Evolutionary conservation across 2,797 vertebrate species (phyloP), one percentile per base, ranked within the genome.

Genomic region (Ciconia nigra): DNA sequence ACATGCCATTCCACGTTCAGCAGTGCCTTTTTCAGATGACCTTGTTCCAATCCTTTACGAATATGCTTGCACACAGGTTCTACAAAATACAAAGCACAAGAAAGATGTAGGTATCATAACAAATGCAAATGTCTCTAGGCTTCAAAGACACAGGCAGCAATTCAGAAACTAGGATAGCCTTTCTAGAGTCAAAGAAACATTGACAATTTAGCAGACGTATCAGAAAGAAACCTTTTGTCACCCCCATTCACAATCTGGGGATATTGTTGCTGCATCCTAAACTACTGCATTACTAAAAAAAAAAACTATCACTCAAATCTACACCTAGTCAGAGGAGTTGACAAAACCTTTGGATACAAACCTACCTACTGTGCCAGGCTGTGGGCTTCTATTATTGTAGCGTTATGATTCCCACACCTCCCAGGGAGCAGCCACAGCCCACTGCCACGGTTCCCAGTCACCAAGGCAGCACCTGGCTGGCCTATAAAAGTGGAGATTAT

Each of bases 31-130:
- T 98, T 99, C 72, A 99, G 86, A 26, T 98, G 97, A 73, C 98
- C 97, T 93, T 99, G 98, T 18, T 99, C 99, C 80, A 99, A 61
- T 90, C 98, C 99, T 97, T 99, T 99, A 86, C 98, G 99, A 69
- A 99, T 98, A 76, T 99, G 99, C 47, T 96, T 98, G 96, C 99
- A 99, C 16, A 93, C 87, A 44, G 98, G 98, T 95, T 97, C 99
- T 99, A 62, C 31, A 88, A 95, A 84, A 93, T 20, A 85, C 87
- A 89, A 74, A 79, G 73, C 29, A 58, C 22, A 54, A 70, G 42
- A 37, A 84, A 16, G 25, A 70, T 63, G 33, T 35, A 25, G 61
- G 37, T 11, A 74, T 11, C 10, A 6, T 22, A 76, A 84, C 21
- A 73, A 63, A 84, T 4, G 15, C 22, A 82, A 31, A 4, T 2